Percentiles rank a stretch among this genome's conserved stretches.
Conservation (phyloP, 1,140 invertebrate species). For the Bicyclus anynana region DNA sequence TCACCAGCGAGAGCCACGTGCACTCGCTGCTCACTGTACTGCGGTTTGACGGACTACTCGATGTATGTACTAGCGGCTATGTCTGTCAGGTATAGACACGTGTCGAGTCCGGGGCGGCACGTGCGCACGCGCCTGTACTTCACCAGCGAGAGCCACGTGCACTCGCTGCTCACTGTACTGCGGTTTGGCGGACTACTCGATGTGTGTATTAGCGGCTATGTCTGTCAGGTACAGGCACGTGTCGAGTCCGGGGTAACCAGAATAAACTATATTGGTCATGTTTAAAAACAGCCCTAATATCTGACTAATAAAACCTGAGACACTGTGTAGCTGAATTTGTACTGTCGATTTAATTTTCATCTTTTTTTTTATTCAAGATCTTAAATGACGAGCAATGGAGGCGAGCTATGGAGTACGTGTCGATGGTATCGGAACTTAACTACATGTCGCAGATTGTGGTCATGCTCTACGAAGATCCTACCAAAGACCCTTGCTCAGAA, state of each 20-base stretch:
- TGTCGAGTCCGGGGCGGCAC: slow-evolving; percentile 97
- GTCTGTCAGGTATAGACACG: slow-evolving; percentile 92
- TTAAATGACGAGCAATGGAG: slow-evolving; percentile 97
- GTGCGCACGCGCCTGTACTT: slow-evolving; percentile 98
- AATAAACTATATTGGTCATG: too few species aligned
- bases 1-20: slow-evolving; percentile 99
- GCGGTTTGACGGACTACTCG: slow-evolving; percentile 93
- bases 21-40: slow-evolving; percentile 98
- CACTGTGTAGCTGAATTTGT: too few species aligned
- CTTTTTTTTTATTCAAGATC: slow-evolving; percentile 79
- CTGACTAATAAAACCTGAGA: too few species aligned
- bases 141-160: slow-evolving; percentile 99
- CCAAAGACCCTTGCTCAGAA: slow-evolving; percentile 93
- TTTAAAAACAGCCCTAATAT: background rate
- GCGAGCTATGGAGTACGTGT: slow-evolving; percentile 98
- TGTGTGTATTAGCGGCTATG: slow-evolving; percentile 77
- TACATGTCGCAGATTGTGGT: slow-evolving; percentile 99
- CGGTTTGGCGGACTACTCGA: slow-evolving; percentile 95
- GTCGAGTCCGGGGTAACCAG: slow-evolving; percentile 89
- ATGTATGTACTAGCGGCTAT: slow-evolving; percentile 79
- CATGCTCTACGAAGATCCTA: slow-evolving; percentile 99
- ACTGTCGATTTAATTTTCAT: too few species aligned
- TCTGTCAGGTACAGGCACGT: slow-evolving; percentile 94
- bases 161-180: slow-evolving; percentile 97
- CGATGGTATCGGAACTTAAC: slow-evolving; percentile 98